phyloP scores from a whole-genome alignment of 2,888 invertebrate species.

The Alcis repandata region DNA sequence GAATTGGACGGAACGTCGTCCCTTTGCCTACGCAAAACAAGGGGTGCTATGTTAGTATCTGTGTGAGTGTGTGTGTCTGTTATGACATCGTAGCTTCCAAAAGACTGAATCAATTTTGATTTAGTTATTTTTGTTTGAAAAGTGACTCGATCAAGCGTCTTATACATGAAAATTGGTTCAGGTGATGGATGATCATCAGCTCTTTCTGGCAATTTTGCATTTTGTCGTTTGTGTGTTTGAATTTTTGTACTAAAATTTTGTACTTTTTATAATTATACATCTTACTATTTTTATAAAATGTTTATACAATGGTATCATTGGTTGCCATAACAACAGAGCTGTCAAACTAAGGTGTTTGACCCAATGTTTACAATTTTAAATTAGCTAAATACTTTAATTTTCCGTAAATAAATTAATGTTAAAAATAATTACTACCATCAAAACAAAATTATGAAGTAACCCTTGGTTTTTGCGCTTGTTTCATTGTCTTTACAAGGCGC shows the following conservation, averaged over 20 bases:
- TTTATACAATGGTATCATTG: conserved; percentile 13
- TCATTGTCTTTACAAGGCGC: not conserved
- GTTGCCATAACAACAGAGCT: conserved; percentile 66
- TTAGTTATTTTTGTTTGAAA: not conserved
- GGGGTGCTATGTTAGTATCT: too few relatives aligned
- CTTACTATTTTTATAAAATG: not conserved
- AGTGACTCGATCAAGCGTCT: too few relatives aligned
- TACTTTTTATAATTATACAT: too few relatives aligned
- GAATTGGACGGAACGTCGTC: too few relatives aligned
- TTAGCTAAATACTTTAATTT: not conserved
- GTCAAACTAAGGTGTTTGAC: conserved; percentile 39
- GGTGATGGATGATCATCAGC: too few relatives aligned
- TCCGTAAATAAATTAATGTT: not conserved
- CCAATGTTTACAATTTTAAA: conserved; percentile 4
- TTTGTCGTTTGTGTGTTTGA: too few relatives aligned
- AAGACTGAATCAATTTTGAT: too few relatives aligned
- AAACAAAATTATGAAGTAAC: not conserved
- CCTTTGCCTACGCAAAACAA: too few relatives aligned
- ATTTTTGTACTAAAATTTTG: not conserved
- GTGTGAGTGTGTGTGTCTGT: too few relatives aligned
- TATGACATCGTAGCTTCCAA: too few relatives aligned
- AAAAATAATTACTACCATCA: not conserved
- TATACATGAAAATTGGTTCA: too few relatives aligned
- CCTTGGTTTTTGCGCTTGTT: not conserved
- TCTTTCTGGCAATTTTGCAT: too few relatives aligned